Evolutionary conservation across 2,888 invertebrate species (phyloP).

Genomic region (Trissolcus japonicus): DNA sequence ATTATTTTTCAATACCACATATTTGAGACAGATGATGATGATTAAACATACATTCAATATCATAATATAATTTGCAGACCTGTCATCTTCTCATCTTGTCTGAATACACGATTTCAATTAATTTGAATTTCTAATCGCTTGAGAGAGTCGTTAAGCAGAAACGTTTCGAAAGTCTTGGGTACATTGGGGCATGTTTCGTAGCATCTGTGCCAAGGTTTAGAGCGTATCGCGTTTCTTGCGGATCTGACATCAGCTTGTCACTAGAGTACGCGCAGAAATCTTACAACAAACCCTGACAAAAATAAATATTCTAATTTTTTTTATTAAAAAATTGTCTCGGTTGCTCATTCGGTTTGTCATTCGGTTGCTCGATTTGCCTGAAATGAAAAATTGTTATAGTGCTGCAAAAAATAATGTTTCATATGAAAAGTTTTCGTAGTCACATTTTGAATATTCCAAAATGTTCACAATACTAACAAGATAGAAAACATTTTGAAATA

Average conservation of each 20-base stretch:
- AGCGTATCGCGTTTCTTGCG: constrained; percentile 37
- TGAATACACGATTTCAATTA: constrained; percentile 13
- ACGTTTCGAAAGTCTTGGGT: constrained; percentile 27
- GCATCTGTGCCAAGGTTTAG: constrained; percentile 31
- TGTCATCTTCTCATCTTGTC: constrained; percentile 14
- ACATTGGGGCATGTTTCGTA: constrained; percentile 19
- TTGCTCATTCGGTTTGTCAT: too few species aligned
- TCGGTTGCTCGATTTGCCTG: too few species aligned
- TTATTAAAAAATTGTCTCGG: too few species aligned
- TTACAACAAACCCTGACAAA: too few species aligned
- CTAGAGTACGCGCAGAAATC: constrained; percentile 10
- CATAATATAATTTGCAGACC: constrained; percentile 17
- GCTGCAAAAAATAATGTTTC: too few species aligned
- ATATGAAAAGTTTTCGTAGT: too few species aligned
- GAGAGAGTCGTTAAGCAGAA: constrained; percentile 24
- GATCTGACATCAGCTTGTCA: constrained; percentile 21
- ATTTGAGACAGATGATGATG: background rate
- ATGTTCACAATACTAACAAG: too few species aligned
- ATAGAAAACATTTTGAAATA: too few species aligned
- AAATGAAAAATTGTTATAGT: too few species aligned
- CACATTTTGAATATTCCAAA: too few species aligned
- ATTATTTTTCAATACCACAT: too few species aligned
- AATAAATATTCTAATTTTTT: too few species aligned
- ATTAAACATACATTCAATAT: constrained; percentile 11
- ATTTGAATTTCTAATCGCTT: constrained; percentile 41